Base-by-base conservation (phyloP, 2,113 vertebrate species). In the Sinocyclocheilus anshuiensis region DNA sequence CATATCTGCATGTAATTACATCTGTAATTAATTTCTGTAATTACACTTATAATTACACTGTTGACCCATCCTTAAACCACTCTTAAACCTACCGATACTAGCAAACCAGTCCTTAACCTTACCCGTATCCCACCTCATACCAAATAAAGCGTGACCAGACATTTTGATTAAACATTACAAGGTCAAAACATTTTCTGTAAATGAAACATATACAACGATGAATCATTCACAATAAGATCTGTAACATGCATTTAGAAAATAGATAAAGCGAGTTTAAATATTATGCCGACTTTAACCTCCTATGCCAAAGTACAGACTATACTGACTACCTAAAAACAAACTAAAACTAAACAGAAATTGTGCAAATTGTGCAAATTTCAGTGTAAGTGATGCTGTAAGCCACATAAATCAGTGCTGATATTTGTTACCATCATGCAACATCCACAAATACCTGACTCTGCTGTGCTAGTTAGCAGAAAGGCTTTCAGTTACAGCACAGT, bases 401-500 rank as follows among this genome's bases (percentile, higher is more conserved):
- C 6, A 67, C 57, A 59, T 29, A 67, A 29, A 67, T 12, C 24
- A 29, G 13, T 67, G n/a, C 4, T 67, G 26, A 8, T 67, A 6
- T 71, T 36, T 71, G 29, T 36, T 71, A 8, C 26, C 16, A 26
- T 65, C 10, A 26, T 42, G 20, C 22, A 74, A 45, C 20, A 74
- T 42, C 22, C 22, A 59, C 22, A 75, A 72, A 39, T 4, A 72
- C 10, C 33, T 39, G 10, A 24, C 55, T 63, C 6, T 63, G 22
- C 13, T 65, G 15, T 65, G 7, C 22, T 42, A 65, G 36, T 81
- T 48, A 81, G 79, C 39, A 26, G 13, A 80, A 61, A 22, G 63
- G 39, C 71, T 42, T 86, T 71, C 42, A 8, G 65, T 81, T 83
- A n/a, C 36, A 53, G 63, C 53, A 55, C 36, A 18, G 12, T 50